Evolutionary conservation across 2,113 vertebrate species (phyloP), one percentile per base, ranked within the genome.

Genomic region (Gavia stellata): DNA sequence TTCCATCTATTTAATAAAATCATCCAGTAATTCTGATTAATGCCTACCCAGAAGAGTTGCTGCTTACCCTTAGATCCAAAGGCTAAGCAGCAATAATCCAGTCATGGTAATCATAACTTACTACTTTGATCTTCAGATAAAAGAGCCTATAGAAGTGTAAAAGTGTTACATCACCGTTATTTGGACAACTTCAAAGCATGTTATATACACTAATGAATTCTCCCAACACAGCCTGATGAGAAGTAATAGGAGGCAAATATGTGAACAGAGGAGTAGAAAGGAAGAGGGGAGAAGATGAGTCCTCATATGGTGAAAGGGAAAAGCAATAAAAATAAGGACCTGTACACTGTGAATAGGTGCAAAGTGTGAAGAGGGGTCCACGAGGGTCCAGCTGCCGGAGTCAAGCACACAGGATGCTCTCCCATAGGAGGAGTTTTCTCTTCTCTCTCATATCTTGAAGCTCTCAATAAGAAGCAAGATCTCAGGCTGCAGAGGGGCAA

Each of bases 81-180:
- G 90, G 94, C 86, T 90, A 97, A 97, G 86, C 88, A 96, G 90
- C 94, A 80, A 91, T 95, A 96, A 94, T 95, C 84, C 92, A 92
- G 47, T 88, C 95, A 83, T 88, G 73, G 84, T 92, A 95, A 94
- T 75, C 92, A 80, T 92, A 91, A 95, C 93, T 80, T 89, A 77
- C 36, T 84, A 70, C 95, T 96, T 96, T 97, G 94, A 96, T 97
- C 95, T 92, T 94, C 92, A 93, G 94, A 97, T 97, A 96, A 97
- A 97, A 97, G 95, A 91, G 94, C 86, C 85, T 71, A 66, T 79
- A 79, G 86, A 96, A 95, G 87, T 90, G 92, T 53, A 95, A 92
- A 96, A 96, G 86, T 94, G 92, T 94, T 97, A 94, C 93, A 96
- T 86, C 93, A 94, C 94, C 1, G 5, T 84, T 97, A 92, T 72